Base-by-base conservation (phyloP, 2,888 invertebrate species). In the Megalurothrips usitatus region DNA sequence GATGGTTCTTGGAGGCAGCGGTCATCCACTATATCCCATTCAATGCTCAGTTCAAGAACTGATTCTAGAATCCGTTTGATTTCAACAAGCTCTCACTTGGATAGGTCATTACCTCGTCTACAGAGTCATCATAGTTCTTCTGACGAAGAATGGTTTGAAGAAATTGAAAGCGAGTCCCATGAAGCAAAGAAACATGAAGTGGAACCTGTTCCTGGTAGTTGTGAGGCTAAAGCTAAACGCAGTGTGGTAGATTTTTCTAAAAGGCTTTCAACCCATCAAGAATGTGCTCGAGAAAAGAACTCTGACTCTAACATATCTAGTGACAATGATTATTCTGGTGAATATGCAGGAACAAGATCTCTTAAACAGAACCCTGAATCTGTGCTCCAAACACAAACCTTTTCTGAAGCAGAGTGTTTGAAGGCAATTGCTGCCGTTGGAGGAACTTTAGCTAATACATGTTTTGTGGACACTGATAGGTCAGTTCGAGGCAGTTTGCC, bases 141-240 rank as follows among this genome's bases (percentile, higher is more conserved):
- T 9, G 88, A 87, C 58, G 89, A 88, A 84, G 88, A 88, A 81
- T 88, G 88, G 89, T 88, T 87, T 84, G 88, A 88, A 84, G 87
- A 87, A 83, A 86, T 87, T 68, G 85, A 78, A 17, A 83, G 83
- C 48, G 82, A 82, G 75, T 83, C 82, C 49, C 80, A 26, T n/a
- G 58, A 78, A 48, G 79, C 80, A 75, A 19, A 14, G 10, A 34
- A 17, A 75, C 17, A 4, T 19, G 49, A 75, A 48, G 12, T 8
- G 14, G 75, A 79, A 49, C 48, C 79, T 14, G 47, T 28, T 26
- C 9, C 28, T 19, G 14, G 26, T n/a, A 23, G 10, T 80, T 26
- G 26, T n/a, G 28, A 14, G 26, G 80, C 2, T 49, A 49, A 34
- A 19, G 43, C 23, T 26, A 75, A 75, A 26, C 68, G 58, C 0